Evolutionary conservation across 2,797 vertebrate genomes (phyloP), one percentile per base, ranked within the genome.

Genomic region (Oreortyx pictus): DNA sequence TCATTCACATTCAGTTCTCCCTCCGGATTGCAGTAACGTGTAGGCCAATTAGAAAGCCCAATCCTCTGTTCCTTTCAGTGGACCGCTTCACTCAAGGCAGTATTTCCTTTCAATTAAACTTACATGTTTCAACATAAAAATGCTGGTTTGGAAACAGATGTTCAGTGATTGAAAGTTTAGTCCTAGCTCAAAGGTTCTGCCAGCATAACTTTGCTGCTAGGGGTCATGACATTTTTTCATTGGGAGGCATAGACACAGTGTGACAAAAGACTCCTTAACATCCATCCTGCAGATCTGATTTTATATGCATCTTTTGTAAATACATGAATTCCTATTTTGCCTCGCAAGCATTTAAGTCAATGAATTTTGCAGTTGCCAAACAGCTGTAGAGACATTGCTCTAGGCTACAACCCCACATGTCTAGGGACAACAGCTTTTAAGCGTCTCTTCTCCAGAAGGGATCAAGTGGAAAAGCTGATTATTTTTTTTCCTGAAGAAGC

Each of bases 401-500:
- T 76, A 18, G 33, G 24, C 46, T 81, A 46, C 56, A 62, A 35
- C 72, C 39, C 67, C 73, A 78, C 25, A 52, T 17, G 10, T 52
- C 73, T 75, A 76, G 19, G 31, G 65, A 60, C 19, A 73, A 49
- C 67, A 83, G 44, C 60, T 86, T 83, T 88, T 59, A 73, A 91
- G 37, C 12, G 29, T 74, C 47, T 75, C 41, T 79, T 74, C 50
- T 82, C 31, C 76, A 74, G 56, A 82, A 86, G 31, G 24, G 50
- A 87, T 84, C 54, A 81, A 85, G 13, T 50, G n/a, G 61, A 57
- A 95, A 65, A 94, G 20, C 11, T 39, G 56, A 83, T 77, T 65
- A 39, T 41, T 41, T 43, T 54, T 86, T 87, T 82, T 75, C 19
- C 54, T 52, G 39, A 85, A 77, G 52, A 62, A 71, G 35, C 82